These are phyloP conservation scores for Sciurus niger DNA, from an alignment of 2,113 vertebrate species.

Conservation along the genomic window DNA sequence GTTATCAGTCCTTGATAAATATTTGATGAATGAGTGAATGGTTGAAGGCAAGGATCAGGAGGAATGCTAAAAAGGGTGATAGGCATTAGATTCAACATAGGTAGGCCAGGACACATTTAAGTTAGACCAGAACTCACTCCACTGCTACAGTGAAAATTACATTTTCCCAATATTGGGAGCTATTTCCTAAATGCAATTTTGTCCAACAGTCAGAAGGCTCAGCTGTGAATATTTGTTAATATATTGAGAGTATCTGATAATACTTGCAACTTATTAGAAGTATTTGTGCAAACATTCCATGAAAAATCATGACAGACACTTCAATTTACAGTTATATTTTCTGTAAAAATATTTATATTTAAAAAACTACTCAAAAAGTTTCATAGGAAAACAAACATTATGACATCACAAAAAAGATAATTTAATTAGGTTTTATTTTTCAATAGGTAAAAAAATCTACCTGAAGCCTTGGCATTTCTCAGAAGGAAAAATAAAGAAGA, in stretches of 20 bases:
- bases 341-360: not conserved
- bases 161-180: not conserved
- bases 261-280: not conserved
- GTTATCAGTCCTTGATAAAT: not conserved
- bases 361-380: not conserved
- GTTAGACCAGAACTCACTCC: not conserved
- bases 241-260: not conserved
- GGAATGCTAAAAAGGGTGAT: not conserved
- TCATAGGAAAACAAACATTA: not conserved
- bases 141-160: not conserved
- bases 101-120: not conserved
- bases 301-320: not conserved
- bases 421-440: constrained; percentile 41
- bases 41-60: not conserved
- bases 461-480: not conserved
- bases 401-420: not conserved
- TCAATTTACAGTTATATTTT: constrained; percentile 6
- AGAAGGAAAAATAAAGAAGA: not conserved
- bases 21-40: not conserved
- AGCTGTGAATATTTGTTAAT: not conserved
- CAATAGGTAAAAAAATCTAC: not conserved
- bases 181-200: not conserved
- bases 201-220: not conserved
- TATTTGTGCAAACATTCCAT: not conserved
- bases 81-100: not conserved